Base-by-base conservation (phyloP, 2,888 invertebrate genomes). In the Drosophila kambysellisi region DNA sequence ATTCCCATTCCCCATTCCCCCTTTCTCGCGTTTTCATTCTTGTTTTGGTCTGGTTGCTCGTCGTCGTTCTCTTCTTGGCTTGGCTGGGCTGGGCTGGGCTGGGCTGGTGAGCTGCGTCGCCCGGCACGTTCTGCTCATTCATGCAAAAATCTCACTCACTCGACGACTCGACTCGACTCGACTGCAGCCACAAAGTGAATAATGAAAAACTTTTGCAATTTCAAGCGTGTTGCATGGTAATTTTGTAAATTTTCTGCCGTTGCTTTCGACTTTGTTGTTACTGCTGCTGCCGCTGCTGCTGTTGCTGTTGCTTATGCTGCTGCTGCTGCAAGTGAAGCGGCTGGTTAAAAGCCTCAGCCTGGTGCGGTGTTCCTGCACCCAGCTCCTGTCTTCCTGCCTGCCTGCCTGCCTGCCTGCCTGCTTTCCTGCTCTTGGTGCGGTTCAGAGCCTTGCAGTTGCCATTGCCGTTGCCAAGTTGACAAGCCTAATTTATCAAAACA, bases 401-500 rank as follows among this genome's bases (percentile, higher is more conserved):
- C 43, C 11, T n/a, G 17, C 46, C 20, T 2, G 1, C 12, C n/a
- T 41, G n/a, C 41, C 15, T 20, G 20, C 46, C 17, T 17, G 39
- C 50, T 25, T 25, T 25, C 25, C 64, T 65, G 63, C 70, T 58
- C 70, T 50, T 50, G 46, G 57, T 88, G 80, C 70, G 82, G 87
- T 84, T 82, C 87, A 68, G 69, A 81, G 84, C 65, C 65, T 69
- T 68, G 66, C 74, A 43, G 51, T 68, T 65, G 64, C 74, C 74
- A 56, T 60, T 64, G 54, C 84, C 70, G 74, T 84, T 80, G 76
- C 82, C 79, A 76, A 91, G 91, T 91, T 91, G 92, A 89, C 91
- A 91, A 90, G 91, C 91, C 91, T 91, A 90, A 92, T 92, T 92
- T 91, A 91, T 91, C 89, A 91, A 89, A 91, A 90, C 87, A 88